These are phyloP conservation scores for Drosophila ohnishii DNA, from an alignment of 1,140 invertebrate genomes.

Conservation along the genomic window DNA sequence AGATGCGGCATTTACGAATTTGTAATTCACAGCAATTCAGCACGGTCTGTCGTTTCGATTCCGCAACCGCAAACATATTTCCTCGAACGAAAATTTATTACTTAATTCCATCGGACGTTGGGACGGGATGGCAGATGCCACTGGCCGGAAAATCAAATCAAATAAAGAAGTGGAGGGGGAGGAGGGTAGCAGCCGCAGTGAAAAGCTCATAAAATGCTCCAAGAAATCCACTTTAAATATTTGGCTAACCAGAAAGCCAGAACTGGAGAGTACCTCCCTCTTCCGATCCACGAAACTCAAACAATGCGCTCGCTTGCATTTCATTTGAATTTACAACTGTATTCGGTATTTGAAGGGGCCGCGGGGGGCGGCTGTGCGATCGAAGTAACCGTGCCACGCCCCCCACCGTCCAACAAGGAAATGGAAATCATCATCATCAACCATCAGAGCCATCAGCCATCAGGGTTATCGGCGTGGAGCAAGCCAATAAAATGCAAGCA, in stretches of 20 bases:
- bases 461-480: conserved; percentile 25
- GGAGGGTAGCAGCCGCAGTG: conserved; percentile 23
- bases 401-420: conserved; percentile 27
- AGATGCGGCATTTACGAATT: conserved; percentile 54
- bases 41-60: conserved; percentile 31
- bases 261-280: conserved; percentile 17
- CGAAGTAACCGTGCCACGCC: conserved; percentile 56
- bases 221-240: conserved; percentile 73
- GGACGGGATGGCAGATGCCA: conserved; percentile 30
- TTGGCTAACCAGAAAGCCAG: conserved; percentile 67
- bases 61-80: conserved; percentile 44
- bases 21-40: conserved; percentile 55
- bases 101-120: conserved; percentile 51
- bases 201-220: conserved; percentile 60
- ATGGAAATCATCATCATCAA: conserved; percentile 60
- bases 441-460: conserved; percentile 27
- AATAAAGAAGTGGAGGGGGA: conserved; percentile 28
- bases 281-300: conserved; percentile 33
- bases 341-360: conserved; percentile 56
- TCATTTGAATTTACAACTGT: conserved; percentile 81
- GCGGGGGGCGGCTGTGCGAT: conserved; percentile 30
- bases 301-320: conserved; percentile 76
- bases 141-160: conserved; percentile 60
- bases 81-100: conserved; percentile 57
- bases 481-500: conserved; percentile 40